Percentiles rank a stretch among this genome's conserved stretches.
phyloP scores from a whole-genome alignment of 2,797 vertebrate species.

The Ceryle rudis region DNA sequence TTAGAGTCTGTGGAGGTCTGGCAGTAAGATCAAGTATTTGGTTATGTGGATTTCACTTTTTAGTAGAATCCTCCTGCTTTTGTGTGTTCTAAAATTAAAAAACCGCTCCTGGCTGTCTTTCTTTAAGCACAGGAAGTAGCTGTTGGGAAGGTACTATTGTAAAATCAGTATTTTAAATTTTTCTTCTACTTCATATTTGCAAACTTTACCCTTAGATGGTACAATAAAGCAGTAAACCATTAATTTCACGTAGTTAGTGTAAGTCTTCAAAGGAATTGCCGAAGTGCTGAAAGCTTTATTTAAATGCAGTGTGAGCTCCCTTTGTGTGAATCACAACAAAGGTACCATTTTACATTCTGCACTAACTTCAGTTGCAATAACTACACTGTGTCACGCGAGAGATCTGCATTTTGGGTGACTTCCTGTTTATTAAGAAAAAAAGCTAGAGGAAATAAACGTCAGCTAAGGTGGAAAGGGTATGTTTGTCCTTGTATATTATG shows the following conservation, averaged over 20 bases:
- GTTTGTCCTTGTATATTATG: not conserved
- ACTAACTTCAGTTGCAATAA: not conserved
- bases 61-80: not conserved
- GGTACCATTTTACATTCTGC: not conserved
- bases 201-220: not conserved
- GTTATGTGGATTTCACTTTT: not conserved
- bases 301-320: not conserved
- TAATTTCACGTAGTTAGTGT: not conserved
- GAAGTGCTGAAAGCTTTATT: not conserved
- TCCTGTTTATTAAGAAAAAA: not conserved
- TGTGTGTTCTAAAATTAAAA: not conserved
- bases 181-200: not conserved
- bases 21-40: not conserved
- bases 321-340: not conserved
- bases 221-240: not conserved
- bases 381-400: not conserved
- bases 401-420: not conserved
- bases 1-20: not conserved
- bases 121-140: not conserved
- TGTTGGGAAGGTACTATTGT: not conserved
- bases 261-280: not conserved
- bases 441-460: not conserved
- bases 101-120: not conserved
- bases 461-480: not conserved
- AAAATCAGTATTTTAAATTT: not conserved